Conservation (phyloP, 2,888 invertebrate species). For the Oligia fasciuncula region DNA sequence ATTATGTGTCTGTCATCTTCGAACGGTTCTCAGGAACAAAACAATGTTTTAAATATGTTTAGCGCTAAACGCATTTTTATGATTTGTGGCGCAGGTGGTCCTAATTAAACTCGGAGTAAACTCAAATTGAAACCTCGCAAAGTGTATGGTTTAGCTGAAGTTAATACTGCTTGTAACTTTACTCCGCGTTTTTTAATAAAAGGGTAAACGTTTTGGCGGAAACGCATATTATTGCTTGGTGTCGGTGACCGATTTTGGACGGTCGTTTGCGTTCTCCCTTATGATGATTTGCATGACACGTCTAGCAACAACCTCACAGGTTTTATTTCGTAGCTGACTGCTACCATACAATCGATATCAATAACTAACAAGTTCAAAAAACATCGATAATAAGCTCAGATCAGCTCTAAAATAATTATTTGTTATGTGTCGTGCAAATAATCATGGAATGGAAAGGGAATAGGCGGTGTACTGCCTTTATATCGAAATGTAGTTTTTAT, state of each 20-base stretch:
- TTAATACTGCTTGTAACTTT: background rate
- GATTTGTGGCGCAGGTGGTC: background rate
- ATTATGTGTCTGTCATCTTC: background rate
- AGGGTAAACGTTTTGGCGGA: background rate
- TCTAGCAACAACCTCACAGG: background rate
- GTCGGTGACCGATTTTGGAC: background rate
- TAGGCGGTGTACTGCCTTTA: background rate
- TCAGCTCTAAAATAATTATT: conserved; percentile 1
- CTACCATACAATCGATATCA: background rate
- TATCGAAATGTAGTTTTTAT: conserved; percentile 13
- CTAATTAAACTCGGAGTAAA: background rate
- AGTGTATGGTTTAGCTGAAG: background rate
- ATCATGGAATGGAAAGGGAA: background rate
- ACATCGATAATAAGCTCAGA: background rate
- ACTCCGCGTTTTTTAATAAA: conserved; percentile 1
- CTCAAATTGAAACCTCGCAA: background rate
- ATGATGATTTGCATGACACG: background rate
- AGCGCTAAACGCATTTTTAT: background rate
- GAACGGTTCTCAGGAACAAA: background rate
- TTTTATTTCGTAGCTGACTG: background rate
- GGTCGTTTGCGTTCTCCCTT: background rate
- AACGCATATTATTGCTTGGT: background rate
- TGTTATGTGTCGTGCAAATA: conserved; percentile 3
- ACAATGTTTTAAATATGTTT: background rate
- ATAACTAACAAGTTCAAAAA: background rate